Base-by-base conservation (phyloP, 2,888 invertebrate genomes). In the Eupeodes luniger region DNA sequence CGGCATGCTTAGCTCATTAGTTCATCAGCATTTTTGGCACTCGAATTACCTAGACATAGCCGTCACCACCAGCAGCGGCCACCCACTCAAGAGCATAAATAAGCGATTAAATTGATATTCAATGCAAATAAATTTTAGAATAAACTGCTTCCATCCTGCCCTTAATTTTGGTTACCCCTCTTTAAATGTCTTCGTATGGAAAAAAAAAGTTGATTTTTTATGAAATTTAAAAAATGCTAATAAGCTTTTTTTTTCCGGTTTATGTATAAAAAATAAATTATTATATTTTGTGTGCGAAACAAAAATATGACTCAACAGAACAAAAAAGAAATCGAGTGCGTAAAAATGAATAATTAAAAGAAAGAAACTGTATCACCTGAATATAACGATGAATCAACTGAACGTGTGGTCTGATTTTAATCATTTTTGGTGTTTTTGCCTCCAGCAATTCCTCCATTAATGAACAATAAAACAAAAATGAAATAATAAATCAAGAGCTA, bases 321-420 rank as follows among this genome's bases (percentile, higher is more conserved):
- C 40, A 47, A 49, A 66, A 74, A 9, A 47, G 55, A 47, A 16
- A 44, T 55, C 14, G 62, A 34, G 49, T 70, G 78, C 47, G 77
- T 66, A 76, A 27, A 57, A 72, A 49, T 49, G 2, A 74, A 27
- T 27, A 66, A 55, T 40, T 36, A 47, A 11, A 19, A 57, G 0
- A 0, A 10, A 36, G 27, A 12, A 3, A 40, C 40, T 40, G 51
- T 79, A 64, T 87, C 83, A 80, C 83, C 86, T 87, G 83, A 87
- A 53, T 72, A n/a, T 66, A 70, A 11, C 75, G 83, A 76, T 79
- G 86, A 86, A 36, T 86, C 79, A 66, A 51, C 82, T 49, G 49
- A 49, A 75, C 44, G 49, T 40, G 53, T 78, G 74, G 82, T 69
- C 62, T 67, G 82, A 69, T 61, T 75, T 78, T 47, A 12, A 78